Evolutionary conservation across 1,140 invertebrate species (phyloP), one percentile per base, ranked within the genome.

Genomic region (Schlechtendalia chinensis): DNA sequence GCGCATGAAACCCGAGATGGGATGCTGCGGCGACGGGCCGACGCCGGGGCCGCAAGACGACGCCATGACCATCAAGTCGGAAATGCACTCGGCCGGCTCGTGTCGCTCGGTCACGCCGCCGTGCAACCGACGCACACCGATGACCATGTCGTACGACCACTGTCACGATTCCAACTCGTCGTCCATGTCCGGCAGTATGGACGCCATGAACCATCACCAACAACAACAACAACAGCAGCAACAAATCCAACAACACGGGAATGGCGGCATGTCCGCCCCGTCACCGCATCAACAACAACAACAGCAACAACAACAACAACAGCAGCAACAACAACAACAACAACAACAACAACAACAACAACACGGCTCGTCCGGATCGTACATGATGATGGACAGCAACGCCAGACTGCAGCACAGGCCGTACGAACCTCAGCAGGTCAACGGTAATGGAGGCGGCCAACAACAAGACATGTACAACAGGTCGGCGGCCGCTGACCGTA

Each of bases 121-220:
- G 54, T 65, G 59, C n/a, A 82, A 82, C 19, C 83, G 84, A 6
- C 29, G 80, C 83, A 19, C 79, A 67, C 19, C 83, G 59, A 83
- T 86, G 88, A 61, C 86, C 12, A 88, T 88, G 17, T 86, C 86
- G 86, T 87, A 0, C 86, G 86, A 19, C 83, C 87, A 12, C 84
- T 85, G 86, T 83, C 90, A 91, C 84, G 90, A 91, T 83, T 91
- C 90, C 0, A 92, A 93, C 85, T 93, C 91, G 12, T 90, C 90
- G 6, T 91, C 90, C 29, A 87, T 90, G 85, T 92, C 91, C 22
- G 75, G 75, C 45, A 91, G 89, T 83, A 91, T 92, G 90, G 92
- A 93, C 84, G 88, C 90, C 80, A 89, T 90, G 86, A 83, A 87
- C 65, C 85, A 85, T 32, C 85, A 85, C 65, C 87, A 88, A 84